These are phyloP conservation scores for Tetramorium simillimum DNA, from an alignment of 1,140 invertebrate genomes.

Conservation along the genomic window DNA sequence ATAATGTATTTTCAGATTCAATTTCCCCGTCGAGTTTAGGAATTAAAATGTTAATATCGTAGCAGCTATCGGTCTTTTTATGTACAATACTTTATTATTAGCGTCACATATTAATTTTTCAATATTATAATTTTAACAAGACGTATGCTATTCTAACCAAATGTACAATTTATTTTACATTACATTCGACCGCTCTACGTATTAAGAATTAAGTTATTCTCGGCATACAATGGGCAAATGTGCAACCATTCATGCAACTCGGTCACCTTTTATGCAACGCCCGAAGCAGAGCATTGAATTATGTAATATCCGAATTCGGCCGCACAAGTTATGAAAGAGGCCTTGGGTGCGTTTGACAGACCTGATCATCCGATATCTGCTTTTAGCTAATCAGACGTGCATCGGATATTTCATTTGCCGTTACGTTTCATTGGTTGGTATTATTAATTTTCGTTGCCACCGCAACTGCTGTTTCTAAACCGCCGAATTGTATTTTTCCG, in stretches of 20 bases:
- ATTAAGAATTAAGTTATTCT: constrained; percentile 33
- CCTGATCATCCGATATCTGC: constrained; percentile 7
- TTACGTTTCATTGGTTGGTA: background rate
- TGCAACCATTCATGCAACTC: constrained; percentile 48
- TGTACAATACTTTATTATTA: background rate
- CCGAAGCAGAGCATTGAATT: constrained; percentile 60
- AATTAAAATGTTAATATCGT: background rate
- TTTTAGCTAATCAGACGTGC: constrained; percentile 32
- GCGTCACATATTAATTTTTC: background rate
- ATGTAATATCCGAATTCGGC: constrained; percentile 46
- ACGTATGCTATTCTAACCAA: background rate
- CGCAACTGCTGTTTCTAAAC: background rate
- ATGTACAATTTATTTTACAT: background rate
- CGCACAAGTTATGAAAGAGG: constrained; percentile 22
- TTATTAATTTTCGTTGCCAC: constrained; percentile 28
- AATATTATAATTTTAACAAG: background rate
- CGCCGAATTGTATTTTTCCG: constrained; percentile 2
- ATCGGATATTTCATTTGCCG: constrained; percentile 8
- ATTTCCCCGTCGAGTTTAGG: background rate
- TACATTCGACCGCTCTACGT: background rate
- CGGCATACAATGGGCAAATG: constrained; percentile 28
- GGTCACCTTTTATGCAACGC: constrained; percentile 56
- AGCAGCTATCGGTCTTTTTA: background rate
- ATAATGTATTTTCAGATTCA: background rate
- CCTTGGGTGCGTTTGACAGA: constrained; percentile 35